Conservation (phyloP, 2,888 invertebrate genomes). For the Pedicia rivosa region DNA sequence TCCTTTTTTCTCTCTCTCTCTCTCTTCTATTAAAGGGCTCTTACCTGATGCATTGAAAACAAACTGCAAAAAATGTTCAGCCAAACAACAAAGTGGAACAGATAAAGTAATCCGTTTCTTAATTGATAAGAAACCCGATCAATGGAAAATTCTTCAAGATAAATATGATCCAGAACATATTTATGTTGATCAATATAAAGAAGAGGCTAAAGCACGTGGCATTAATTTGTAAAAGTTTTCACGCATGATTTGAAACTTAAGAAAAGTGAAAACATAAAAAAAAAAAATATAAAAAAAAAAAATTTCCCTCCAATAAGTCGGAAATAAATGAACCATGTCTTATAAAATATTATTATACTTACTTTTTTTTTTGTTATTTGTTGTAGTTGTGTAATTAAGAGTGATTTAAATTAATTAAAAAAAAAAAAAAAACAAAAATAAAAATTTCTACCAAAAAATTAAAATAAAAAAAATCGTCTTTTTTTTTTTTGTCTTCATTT, state of each 20-base stretch:
- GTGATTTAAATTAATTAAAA: no score
- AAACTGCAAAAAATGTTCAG: conserved; percentile 51
- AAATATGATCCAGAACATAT: conserved; percentile 53
- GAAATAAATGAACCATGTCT: no score
- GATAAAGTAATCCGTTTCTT: conserved; percentile 48
- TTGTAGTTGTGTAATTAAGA: no score
- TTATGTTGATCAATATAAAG: conserved; percentile 47
- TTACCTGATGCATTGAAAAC: conserved; percentile 55
- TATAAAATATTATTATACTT: no score
- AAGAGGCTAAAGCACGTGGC: conserved; percentile 37
- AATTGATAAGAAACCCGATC: conserved; percentile 43
- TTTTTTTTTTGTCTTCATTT: no score
- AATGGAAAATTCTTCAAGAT: conserved; percentile 45
- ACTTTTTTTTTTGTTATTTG: no score
- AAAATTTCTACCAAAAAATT: no score
- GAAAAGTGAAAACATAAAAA: no score
- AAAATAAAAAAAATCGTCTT: no score
- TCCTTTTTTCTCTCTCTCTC: no score
- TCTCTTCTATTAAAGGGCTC: conserved; percentile 17
- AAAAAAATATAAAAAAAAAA: background rate
- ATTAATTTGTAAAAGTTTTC: conserved; percentile 16
- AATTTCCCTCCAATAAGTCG: background rate
- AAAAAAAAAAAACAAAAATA: no score
- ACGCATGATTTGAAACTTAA: no score
- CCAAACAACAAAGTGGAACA: conserved; percentile 43